A percentile compares a stretch with the other conserved stretches of the same genome.
Evolutionary conservation across 2,888 invertebrate species (phyloP).

Genomic region (Eurytoma californica): DNA sequence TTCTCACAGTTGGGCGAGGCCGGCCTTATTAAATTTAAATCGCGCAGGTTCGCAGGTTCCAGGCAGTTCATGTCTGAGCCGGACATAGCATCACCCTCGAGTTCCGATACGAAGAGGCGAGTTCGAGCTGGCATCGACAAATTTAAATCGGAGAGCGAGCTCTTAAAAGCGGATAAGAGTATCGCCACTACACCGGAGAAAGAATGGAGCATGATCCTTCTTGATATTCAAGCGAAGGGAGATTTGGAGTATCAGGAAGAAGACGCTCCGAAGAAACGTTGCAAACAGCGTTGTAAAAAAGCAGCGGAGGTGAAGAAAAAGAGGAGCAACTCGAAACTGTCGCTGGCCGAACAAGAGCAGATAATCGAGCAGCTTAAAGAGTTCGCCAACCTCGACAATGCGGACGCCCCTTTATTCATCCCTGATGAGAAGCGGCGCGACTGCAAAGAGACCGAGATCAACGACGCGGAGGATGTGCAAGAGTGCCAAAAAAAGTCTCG

Average conservation of each 20-base stretch:
- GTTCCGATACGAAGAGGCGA: constrained; percentile 30
- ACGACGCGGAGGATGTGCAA: constrained; percentile 46
- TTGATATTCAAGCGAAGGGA: constrained; percentile 65
- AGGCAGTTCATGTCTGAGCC: constrained; percentile 72
- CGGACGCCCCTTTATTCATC: constrained; percentile 65
- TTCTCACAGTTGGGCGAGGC: constrained; percentile 76
- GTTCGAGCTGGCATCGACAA: constrained; percentile 57
- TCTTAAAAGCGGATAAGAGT: constrained; percentile 62
- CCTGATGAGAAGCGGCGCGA: constrained; percentile 54
- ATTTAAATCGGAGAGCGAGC: constrained; percentile 69
- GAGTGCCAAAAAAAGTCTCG: constrained; percentile 52
- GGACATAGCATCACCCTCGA: constrained; percentile 67
- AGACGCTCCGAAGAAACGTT: neutral
- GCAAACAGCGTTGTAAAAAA: constrained; percentile 36
- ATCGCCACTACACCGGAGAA: constrained; percentile 63
- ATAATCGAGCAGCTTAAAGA: constrained; percentile 71
- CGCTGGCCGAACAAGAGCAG: constrained; percentile 66
- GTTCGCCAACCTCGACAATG: constrained; percentile 69
- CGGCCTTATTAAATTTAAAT: constrained; percentile 70
- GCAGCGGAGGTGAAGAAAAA: constrained; percentile 36
- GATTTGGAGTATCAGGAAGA: constrained; percentile 27
- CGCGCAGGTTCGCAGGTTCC: constrained; percentile 63
- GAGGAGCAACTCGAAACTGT: constrained; percentile 63
- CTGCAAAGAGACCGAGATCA: constrained; percentile 57
- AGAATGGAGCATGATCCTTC: constrained; percentile 67